Evolutionary conservation across 2,888 invertebrate species (phyloP).

Genomic region (Agapostemon virescens): DNA sequence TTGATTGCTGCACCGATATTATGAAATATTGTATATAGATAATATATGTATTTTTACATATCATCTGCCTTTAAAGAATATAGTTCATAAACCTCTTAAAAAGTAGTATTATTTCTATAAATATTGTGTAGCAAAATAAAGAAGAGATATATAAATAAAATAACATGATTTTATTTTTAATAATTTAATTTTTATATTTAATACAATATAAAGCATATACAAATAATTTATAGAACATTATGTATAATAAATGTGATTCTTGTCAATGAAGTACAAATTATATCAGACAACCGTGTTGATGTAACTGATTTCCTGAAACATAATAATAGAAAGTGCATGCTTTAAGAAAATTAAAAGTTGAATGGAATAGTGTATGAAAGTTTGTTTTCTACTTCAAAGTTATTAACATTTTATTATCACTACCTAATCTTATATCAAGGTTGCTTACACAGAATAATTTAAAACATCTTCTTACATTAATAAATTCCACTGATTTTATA

Average conservation of each 20-base stretch:
- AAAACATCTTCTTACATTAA: neutral
- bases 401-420: neutral
- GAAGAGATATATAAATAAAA: neutral
- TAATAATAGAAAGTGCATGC: conserved; percentile 24
- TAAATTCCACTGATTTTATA: neutral
- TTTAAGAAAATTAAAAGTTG: conserved; percentile 19
- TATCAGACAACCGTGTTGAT: neutral
- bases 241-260: conserved; percentile 1
- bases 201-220: neutral
- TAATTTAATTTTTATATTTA: conserved; percentile 12
- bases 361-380: conserved; percentile 57
- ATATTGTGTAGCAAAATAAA: conserved; percentile 7
- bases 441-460: neutral
- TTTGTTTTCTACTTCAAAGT: neutral
- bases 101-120: conserved; percentile 30
- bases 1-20: conserved; percentile 79
- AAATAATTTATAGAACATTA: conserved; percentile 20
- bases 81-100: conserved; percentile 73
- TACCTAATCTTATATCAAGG: neutral
- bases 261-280: conserved; percentile 15
- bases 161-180: conserved; percentile 14
- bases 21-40: conserved; percentile 79
- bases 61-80: conserved; percentile 79
- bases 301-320: conserved; percentile 21
- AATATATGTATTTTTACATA: conserved; percentile 80